Evolutionary conservation across 2,797 vertebrate genomes (phyloP), one percentile per base, ranked within the genome.

Genomic region (Urocyon cinereoargenteus): DNA sequence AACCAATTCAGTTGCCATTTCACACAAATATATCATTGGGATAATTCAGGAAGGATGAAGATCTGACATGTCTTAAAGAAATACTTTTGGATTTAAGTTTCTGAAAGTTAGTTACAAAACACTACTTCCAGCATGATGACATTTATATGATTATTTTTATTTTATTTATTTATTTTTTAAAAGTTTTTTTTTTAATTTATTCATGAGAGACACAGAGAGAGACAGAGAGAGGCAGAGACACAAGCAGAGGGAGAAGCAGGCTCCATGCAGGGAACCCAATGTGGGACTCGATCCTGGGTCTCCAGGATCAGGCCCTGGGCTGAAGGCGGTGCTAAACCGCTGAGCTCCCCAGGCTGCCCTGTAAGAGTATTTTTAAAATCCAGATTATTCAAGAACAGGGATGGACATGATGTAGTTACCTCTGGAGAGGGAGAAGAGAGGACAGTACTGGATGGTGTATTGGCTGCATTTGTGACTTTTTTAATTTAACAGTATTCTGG

Each of bases 81-180:
- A 81, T 77, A 36, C 14, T 87, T 73, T 82, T 88, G 57, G 12
- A 88, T 82, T 92, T 92, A 61, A 94, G 22, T 10, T 94, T 90
- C 86, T 88, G 9, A 88, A 94, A 83, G 22, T 31, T 81, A 83
- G 22, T 31, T 81, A 34, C 6, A 87, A 86, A 93, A 36, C 15
- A 85, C 18, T 51, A 31, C 22, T 55, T 73, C 34, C 3, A 72
- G 24, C 53, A 40, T 73, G 24, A 61, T 40, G 2, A 7, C 12
- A 86, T 40, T 82, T 59, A 28, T 57, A 45, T 45, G 40, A 45
- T 45, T 45, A 45, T 45, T 45, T 45, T 45, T 45, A 45, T 45
- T 40, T 45, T 45, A 45, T 45, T 45, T 45, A 45, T 45, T 45
- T 45, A 45, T 45, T 45, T 45, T 45, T 45, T 45, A 45, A 40